Evolutionary conservation across 2,797 vertebrate species (phyloP).

Genomic region (Rhyacichthys aspro): DNA sequence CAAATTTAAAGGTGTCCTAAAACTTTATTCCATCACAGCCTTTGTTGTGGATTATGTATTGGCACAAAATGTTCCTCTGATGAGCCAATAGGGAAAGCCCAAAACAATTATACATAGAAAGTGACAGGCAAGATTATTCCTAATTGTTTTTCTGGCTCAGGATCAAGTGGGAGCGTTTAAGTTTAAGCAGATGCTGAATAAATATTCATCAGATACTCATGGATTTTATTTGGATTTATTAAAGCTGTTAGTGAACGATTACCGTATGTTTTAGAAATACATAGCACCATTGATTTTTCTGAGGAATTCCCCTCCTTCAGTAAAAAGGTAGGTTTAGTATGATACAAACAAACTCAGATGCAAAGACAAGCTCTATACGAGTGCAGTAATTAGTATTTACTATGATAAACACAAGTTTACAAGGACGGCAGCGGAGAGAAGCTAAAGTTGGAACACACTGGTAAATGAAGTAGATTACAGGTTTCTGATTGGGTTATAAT

Average conservation of each 20-base stretch:
- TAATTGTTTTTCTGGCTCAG: constrained; percentile 36
- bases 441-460: constrained; percentile 23
- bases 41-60: constrained; percentile 13
- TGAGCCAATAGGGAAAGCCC: too few species aligned
- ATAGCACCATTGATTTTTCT: constrained; percentile 28
- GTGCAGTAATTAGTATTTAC: constrained; percentile 22
- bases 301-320: constrained; percentile 64
- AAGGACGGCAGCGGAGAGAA: constrained; percentile 7
- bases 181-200: too few species aligned
- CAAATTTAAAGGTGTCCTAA: too few species aligned
- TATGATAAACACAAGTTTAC: constrained; percentile 2
- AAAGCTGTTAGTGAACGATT: constrained; percentile 22
- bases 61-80: constrained; percentile 18
- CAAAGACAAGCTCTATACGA: constrained; percentile 17
- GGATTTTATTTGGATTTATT: too few species aligned
- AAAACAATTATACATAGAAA: constrained; percentile 37
- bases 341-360: constrained; percentile 27
- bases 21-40: too few species aligned
- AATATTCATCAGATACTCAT: too few species aligned
- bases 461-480: constrained; percentile 46
- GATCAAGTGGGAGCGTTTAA: too few species aligned
- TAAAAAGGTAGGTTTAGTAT: constrained; percentile 34
- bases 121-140: constrained; percentile 47
- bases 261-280: too few species aligned
- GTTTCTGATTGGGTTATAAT: constrained; percentile 48